Evolutionary conservation across 2,888 invertebrate genomes (phyloP), one percentile per base, ranked within the genome.

Genomic region (Iphiclides podalirius): DNA sequence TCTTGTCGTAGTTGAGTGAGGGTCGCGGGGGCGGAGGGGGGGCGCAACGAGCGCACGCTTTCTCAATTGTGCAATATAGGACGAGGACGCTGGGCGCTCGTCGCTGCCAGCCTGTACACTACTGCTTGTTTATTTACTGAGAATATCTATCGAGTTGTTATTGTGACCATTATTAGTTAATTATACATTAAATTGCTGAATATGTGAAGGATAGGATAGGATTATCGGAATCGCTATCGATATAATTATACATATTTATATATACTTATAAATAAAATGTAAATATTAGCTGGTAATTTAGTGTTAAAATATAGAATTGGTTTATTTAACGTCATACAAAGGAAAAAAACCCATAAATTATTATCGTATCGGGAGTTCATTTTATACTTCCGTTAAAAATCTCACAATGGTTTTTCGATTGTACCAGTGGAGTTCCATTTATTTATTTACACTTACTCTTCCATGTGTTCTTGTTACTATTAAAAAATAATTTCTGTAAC

Each of bases 201-300:
- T 75, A 78, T 72, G 79, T 82, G 81, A 78, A 76, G 66, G 84
- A 86, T 84, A 83, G 79, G 84, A 86, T 84, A 83, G 79, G 84
- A 73, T 85, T 80, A 75, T 77, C 71, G 70, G 70, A 81, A 80
- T 83, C 82, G 73, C 83, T 86, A 83, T 86, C 81, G 72, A 80
- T 79, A 85, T 85, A 80, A 84, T 81, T 86, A 88, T 88, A 86
- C 85, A 87, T 88, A 88, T 88, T 87, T 88, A 88, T 87, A 87
- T 83, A 87, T 84, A 88, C 79, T 77, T 86, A 86, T 86, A 86
- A 87, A 87, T 86, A 87, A n/a, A 83, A 67, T 87, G 87, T 87
- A 88, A 85, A 88, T 89, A 89, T 72, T 89, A 89, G 87, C 60
- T 60, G 79, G 78, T 87, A 87, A 86, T 79, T 79, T 87, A 86